phyloP scores from a whole-genome alignment of 2,113 vertebrate species.

The Tachycineta bicolor region DNA sequence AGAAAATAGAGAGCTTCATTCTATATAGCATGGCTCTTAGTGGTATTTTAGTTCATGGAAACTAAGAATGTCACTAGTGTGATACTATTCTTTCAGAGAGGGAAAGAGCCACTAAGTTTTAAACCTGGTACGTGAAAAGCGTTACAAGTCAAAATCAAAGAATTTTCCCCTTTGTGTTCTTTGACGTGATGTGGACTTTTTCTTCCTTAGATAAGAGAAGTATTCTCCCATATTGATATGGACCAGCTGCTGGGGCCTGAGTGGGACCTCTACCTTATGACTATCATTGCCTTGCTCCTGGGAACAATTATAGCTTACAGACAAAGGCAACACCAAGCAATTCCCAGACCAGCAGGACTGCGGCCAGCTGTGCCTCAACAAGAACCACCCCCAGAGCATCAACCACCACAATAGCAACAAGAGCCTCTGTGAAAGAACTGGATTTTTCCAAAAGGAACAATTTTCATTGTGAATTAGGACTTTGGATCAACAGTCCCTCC shows the following conservation, averaged over 20 bases:
- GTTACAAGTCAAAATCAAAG: not conserved
- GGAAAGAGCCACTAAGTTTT: not conserved
- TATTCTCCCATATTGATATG: slow-evolving; percentile 89
- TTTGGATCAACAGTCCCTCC: slow-evolving; percentile 46
- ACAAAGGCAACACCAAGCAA: slow-evolving; percentile 92
- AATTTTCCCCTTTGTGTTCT: not conserved
- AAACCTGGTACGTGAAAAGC: not conserved
- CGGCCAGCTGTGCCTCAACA: slow-evolving; percentile 72
- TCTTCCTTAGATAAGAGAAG: slow-evolving; percentile 83
- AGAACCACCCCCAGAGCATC: slow-evolving; percentile 73
- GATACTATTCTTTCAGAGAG: not conserved
- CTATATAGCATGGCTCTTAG: not conserved
- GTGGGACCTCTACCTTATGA: slow-evolving; percentile 99
- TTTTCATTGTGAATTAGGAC: slow-evolving; percentile 56
- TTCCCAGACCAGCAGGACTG: slow-evolving; percentile 65
- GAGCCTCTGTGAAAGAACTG: slow-evolving; percentile 53
- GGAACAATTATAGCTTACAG: slow-evolving; percentile 96
- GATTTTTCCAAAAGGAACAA: slow-evolving; percentile 56
- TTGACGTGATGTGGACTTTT: not conserved
- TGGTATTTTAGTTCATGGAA: not conserved
- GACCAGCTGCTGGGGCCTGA: slow-evolving; percentile 95
- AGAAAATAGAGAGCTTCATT: not conserved
- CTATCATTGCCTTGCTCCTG: slow-evolving; percentile 91
- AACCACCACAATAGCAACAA: slow-evolving; percentile 68
- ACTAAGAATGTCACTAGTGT: not conserved